phyloP scores from a whole-genome alignment of 1,140 invertebrate species.

The Harpegnathos saltator region DNA sequence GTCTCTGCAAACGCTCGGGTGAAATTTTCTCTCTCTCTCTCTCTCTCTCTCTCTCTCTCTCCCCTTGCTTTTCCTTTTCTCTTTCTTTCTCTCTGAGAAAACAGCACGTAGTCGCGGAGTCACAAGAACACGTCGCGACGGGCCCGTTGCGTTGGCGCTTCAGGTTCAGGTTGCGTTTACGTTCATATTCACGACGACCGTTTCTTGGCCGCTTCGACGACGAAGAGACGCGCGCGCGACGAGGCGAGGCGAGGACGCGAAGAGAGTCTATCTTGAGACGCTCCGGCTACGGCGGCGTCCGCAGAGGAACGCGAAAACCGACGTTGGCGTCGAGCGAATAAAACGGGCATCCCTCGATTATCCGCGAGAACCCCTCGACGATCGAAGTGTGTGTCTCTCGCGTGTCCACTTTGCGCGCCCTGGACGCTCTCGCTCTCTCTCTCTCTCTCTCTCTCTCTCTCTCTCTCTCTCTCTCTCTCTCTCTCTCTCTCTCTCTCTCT shows the following conservation, averaged over 20 bases:
- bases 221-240: neutral
- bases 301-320: neutral
- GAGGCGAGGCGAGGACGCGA: slow-evolving; percentile 18
- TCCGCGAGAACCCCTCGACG: neutral
- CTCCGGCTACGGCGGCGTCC: slow-evolving; percentile 11
- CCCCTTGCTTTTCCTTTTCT: too few species aligned
- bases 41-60: too few species aligned
- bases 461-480: neutral
- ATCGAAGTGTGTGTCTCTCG: neutral
- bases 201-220: neutral
- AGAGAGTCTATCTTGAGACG: slow-evolving; percentile 59
- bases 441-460: neutral
- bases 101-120: neutral
- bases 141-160: neutral
- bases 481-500: neutral
- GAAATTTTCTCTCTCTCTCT: too few species aligned
- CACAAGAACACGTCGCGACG: neutral
- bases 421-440: slow-evolving; percentile 21
- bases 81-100: too few species aligned
- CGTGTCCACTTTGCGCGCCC: slow-evolving; percentile 30
- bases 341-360: slow-evolving; percentile 31
- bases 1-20: too few species aligned
- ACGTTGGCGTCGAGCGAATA: slow-evolving; percentile 7
- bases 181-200: slow-evolving; percentile 1
- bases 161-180: neutral